Conservation (phyloP, 2,113 vertebrate genomes). For the Erinaceus europaeus region DNA sequence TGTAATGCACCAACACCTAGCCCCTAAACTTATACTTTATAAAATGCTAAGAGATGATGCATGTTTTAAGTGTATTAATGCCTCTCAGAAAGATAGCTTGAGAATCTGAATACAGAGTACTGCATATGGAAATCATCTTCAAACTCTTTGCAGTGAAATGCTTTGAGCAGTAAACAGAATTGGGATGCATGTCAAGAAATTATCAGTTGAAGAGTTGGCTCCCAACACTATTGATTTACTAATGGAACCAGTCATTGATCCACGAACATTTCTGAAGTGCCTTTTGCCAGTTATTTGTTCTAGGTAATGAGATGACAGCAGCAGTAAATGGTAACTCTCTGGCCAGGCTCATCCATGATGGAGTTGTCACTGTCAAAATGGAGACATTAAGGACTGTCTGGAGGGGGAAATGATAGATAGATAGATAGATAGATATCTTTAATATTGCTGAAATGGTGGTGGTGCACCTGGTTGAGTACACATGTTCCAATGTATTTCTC, state of each 20-base stretch:
- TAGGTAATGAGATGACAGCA: neutral
- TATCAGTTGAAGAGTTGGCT: constrained; percentile 3
- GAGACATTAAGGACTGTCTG: neutral
- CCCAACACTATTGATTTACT: neutral
- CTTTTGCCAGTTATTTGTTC: neutral
- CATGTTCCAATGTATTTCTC: too few species aligned
- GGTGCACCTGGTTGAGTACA: too few species aligned
- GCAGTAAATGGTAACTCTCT: neutral
- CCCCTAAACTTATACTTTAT: neutral
- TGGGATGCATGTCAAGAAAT: constrained; percentile 20
- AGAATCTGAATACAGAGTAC: neutral
- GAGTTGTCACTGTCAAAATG: neutral
- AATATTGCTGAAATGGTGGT: too few species aligned
- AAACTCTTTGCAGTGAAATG: neutral
- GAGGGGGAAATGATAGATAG: too few species aligned
- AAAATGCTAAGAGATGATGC: neutral
- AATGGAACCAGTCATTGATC: constrained; percentile 5
- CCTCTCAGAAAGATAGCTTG: neutral
- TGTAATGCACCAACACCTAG: too few species aligned
- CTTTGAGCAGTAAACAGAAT: neutral
- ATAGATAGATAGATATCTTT: too few species aligned
- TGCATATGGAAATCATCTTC: neutral
- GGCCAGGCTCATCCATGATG: neutral
- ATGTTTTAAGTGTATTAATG: neutral
- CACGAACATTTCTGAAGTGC: constrained; percentile 1